These are phyloP conservation scores for Porites divaricata DNA, from an alignment of 92 coral and sea anemone species.

Conservation along the genomic window DNA sequence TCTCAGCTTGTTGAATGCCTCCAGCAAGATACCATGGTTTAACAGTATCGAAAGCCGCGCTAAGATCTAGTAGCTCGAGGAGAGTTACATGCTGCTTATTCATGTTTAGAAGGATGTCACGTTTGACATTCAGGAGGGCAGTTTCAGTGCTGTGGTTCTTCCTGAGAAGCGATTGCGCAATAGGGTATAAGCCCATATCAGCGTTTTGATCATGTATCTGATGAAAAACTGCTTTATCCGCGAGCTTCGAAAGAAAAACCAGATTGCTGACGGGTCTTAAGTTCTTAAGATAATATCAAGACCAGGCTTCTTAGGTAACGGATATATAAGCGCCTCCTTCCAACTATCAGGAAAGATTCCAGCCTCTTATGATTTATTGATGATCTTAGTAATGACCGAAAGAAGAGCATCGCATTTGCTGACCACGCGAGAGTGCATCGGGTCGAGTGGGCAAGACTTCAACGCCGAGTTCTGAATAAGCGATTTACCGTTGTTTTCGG, in stretches of 20 bases:
- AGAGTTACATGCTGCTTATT: slow-evolving; percentile 19
- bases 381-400: too few relatives aligned
- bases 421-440: slow-evolving; percentile 32
- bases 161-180: neutral
- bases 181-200: neutral
- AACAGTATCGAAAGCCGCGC: neutral
- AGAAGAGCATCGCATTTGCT: neutral
- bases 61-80: neutral
- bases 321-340: slow-evolving; percentile 35
- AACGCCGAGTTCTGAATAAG: slow-evolving; percentile 26
- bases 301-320: slow-evolving; percentile 21
- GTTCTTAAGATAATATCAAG: slow-evolving; percentile 1
- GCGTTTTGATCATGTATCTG: neutral
- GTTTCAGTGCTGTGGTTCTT: slow-evolving; percentile 19
- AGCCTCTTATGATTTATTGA: too few relatives aligned
- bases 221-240: slow-evolving; percentile 9
- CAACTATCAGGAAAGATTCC: slow-evolving; percentile 5
- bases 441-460: slow-evolving; percentile 38
- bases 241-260: slow-evolving; percentile 13
- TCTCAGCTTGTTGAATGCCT: neutral
- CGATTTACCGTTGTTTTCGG: slow-evolving; percentile 14
- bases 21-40: slow-evolving; percentile 8
- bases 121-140: slow-evolving; percentile 1
- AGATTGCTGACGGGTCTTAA: slow-evolving; percentile 7
- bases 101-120: slow-evolving; percentile 24